Base-by-base conservation (phyloP, 1,140 invertebrate species). In the Trinorchestia longiramus region DNA sequence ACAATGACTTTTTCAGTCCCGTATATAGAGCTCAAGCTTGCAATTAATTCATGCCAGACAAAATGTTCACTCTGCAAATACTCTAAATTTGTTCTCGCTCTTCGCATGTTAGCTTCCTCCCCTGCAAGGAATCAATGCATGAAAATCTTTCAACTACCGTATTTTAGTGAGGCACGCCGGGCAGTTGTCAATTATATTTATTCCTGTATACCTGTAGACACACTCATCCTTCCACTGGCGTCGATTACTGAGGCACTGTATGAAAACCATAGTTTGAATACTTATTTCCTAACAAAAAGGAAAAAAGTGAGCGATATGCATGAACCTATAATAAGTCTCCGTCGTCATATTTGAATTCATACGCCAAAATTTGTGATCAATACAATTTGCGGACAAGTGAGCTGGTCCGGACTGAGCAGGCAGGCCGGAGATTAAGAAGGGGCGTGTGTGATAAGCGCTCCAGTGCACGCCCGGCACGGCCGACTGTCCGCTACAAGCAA, bases 401-500 rank as follows among this genome's bases (percentile, higher is more conserved):
- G 88, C 88, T 42, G 88, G 23, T 28, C 41, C 41, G 43, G 36
- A 43, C 6, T 15, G 43, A 41, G 11, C 88, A 43, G 43, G 43
- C 43, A 43, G 41, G 90, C 92, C 92, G 92, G 92, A 94, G 92
- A 44, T 94, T 42, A 42, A 42, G 92, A 42, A 47, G 92, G 92
- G 92, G 92, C 92, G 92, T 94, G 92, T 94, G 47, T n/a, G 92
- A 94, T 94, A 94, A 94, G 92, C 28, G 0, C 0, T 15, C 92
- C 43, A 47, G 92, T 94, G 92, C 92, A 91, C 88, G 43, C 43
- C 43, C 43, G 41, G 92, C 6, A 40, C 43, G 41, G 44, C 44
- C 40, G 92, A 11, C 92, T 44, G 43, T 28, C 88, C 11, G 62
- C 62, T 36, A 77, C 62, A 77, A n/a, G 11, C 62, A 77, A 28